Evolutionary conservation across 1,140 invertebrate species (phyloP), one percentile per base, ranked within the genome.

Genomic region (Bombus vancouverensis): DNA sequence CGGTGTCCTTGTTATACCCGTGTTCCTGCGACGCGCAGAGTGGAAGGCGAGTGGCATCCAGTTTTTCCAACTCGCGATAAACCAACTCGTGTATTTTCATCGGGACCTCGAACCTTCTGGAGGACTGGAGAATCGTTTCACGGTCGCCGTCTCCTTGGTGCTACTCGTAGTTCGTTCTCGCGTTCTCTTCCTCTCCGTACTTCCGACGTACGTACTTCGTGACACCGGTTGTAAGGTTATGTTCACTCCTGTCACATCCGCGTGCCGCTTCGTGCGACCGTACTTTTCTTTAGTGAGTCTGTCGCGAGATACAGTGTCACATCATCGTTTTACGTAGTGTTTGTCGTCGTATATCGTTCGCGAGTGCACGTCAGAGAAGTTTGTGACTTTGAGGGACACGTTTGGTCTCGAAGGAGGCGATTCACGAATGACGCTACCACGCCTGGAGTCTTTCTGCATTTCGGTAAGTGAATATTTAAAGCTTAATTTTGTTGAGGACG

Each of bases 161-260:
- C 28, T 42, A 2, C 28, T 39, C 68, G 47, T 3, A 28, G 72
- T 32, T 18, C 2, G 47, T 34, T 59, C 34, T 59, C 74, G 22
- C 47, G 32, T 53, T 53, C 34, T 39, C 10, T n/a, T 71, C 28
- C 0, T 62, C 15, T 13, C 42, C 22, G 39, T 2, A 44, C 34
- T 68, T 9, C 2, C 42, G 42, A 25, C 18, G 10, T 28, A 34
- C 59, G 59, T 62, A n/a, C 12, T 73, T 3, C 32, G 25, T 42
- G 44, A 34, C 47, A 57, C 65, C 82, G 75, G 75, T 44, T 37
- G 39, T 34, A 79, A 84, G 82, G 82, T 84, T 84, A 79, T 68
- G 82, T 84, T 44, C 25, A 25, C 13, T 34, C 32, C 75, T 66
- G 65, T 59, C 75, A 71, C 25, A 39, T 71, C 82, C 82, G 82